Evolutionary conservation across 2,113 vertebrate species (phyloP).

Genomic region (mouse (Mus musculus)): GRCm39 chr5:117604501-117605000

Average conservation of each 20-base stretch:
- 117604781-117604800: neutral
- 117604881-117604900: slow-evolving; percentile 37
- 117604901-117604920: neutral
- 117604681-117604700: neutral
- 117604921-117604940: neutral
- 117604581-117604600: slow-evolving; percentile 21
- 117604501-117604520: slow-evolving; percentile 18
- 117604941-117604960: neutral
- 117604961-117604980: slow-evolving; percentile 11
- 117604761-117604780: neutral
- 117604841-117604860: slow-evolving; percentile 31
- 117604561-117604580: slow-evolving; percentile 18
- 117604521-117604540: neutral
- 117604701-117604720: neutral
- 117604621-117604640: slow-evolving; percentile 11
- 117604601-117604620: neutral
- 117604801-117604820: slow-evolving; percentile 7
- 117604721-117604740: neutral
- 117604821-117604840: slow-evolving; percentile 3
- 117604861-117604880: neutral
- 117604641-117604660: neutral
- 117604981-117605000: neutral
- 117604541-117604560: slow-evolving; percentile 22
- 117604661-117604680: neutral
- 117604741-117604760: neutral